Evolutionary conservation across 2,113 vertebrate species (phyloP), one percentile per base, ranked within the genome.

Genomic region (Lepidothrix coronata): DNA sequence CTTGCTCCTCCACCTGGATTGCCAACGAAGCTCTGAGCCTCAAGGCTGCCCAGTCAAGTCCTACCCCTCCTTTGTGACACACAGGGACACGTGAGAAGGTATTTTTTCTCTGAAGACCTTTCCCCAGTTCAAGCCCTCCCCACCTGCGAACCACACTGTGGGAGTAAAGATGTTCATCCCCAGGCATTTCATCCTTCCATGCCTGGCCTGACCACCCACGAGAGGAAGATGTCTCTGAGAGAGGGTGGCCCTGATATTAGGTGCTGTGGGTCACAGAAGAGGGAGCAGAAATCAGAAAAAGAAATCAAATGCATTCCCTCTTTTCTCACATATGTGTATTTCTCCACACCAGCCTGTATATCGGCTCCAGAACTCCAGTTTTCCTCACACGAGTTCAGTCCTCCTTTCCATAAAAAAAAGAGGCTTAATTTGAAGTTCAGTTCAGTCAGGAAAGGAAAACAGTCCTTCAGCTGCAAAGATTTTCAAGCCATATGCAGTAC

Each of bases 111-210:
- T 44, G 18, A 82, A 59, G 37, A 46, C 12, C 18, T 20, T 57
- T 33, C 24, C 48, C 58, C 41, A 59, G 1, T 31, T 37, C 37
- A 23, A 48, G 25, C 66, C 22, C 58, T 25, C 49, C n/a, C n/a
- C 1, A 0, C 39, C 17, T 37, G 62, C 0, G 0, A 55, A 59
- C 14, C 1, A 0, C 0, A 0, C 58, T 62, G n/a, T 5, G 9
- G 24, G 21, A 57, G 11, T 20, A 20, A 41, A 66, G 37, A 20
- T 6, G 20, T 16, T 10, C 27, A 5, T 25, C 28, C 37, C 21
- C 30, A 46, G 35, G 59, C n/a, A 18, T 63, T 22, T 55, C 51
- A 46, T 27, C 33, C 27, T 52, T 33, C 43, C 66, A 37, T 0
- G 0, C 49, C 41, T 14, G 11, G 52, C 39, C 37, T 41, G 62